Percentiles rank a stretch among this genome's conserved stretches.
phyloP scores from a whole-genome alignment of 2,797 vertebrate species.

The Ataeniobius toweri region DNA sequence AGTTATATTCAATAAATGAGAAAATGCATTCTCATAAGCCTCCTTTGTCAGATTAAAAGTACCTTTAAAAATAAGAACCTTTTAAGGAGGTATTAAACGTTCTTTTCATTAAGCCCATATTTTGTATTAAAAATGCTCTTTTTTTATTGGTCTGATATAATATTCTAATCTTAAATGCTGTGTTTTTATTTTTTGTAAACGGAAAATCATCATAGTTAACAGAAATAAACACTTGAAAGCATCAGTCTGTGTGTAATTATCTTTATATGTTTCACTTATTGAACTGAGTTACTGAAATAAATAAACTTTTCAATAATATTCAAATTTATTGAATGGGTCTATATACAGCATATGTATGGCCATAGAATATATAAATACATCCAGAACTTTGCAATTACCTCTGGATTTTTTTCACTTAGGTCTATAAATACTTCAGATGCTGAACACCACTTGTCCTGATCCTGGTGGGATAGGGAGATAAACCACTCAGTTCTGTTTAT shows the following conservation, averaged over 20 bases:
- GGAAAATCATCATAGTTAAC: background rate
- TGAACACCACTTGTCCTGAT: constrained; percentile 15
- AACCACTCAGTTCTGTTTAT: constrained; percentile 34
- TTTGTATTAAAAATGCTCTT: no score
- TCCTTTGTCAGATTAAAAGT: background rate
- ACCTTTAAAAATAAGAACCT: background rate
- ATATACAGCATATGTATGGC: background rate
- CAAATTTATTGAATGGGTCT: background rate
- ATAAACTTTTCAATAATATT: background rate
- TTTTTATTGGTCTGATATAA: background rate
- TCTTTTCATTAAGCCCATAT: no score
- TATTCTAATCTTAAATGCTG: background rate
- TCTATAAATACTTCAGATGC: constrained; percentile 44
- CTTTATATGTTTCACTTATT: background rate
- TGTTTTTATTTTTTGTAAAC: background rate
- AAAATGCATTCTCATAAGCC: background rate
- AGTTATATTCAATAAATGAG: background rate
- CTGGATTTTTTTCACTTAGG: constrained; percentile 5
- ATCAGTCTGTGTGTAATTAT: background rate
- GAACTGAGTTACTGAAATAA: background rate
- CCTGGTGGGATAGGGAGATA: constrained; percentile 22
- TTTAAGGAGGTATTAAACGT: no score
- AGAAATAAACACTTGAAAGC: background rate
- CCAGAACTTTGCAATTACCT: constrained; percentile 26
- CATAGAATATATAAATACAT: constrained; percentile 15